Conservation (phyloP, 2,888 invertebrate species). For the Onchidella celtica region DNA sequence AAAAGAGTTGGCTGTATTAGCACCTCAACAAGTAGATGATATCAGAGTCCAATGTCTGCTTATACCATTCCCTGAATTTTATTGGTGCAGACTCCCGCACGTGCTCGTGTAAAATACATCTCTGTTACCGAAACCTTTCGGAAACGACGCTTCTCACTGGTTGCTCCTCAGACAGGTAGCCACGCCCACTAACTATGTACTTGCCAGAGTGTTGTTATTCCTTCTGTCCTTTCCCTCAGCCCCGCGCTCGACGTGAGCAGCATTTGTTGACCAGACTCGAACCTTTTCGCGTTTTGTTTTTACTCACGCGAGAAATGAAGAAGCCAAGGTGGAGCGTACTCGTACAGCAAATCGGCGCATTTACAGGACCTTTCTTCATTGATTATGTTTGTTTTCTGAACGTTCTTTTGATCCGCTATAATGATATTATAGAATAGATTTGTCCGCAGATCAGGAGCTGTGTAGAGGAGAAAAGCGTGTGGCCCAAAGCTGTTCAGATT, state of each 20-base stretch:
- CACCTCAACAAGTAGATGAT: not conserved
- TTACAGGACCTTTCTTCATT: slow-evolving; percentile 6
- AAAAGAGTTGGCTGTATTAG: too few relatives aligned
- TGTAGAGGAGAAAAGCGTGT: not conserved
- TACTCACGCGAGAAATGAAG: slow-evolving; percentile 2
- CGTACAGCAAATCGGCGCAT: not conserved
- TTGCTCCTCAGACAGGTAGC: slow-evolving; percentile 11
- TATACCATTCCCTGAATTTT: not conserved
- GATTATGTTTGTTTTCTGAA: not conserved
- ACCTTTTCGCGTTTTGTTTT: slow-evolving; percentile 7
- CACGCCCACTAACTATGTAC: not conserved
- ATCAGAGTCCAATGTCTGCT: not conserved
- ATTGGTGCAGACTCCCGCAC: not conserved
- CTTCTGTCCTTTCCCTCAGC: not conserved
- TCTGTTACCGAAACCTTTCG: not conserved
- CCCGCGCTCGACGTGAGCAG: not conserved
- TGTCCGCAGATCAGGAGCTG: not conserved
- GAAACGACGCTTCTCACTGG: slow-evolving; percentile 17
- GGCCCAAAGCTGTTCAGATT: not conserved
- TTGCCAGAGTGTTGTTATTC: too few relatives aligned
- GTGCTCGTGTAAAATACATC: slow-evolving; percentile 10
- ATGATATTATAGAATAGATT: not conserved
- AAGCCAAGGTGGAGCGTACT: not conserved
- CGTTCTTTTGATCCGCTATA: slow-evolving; percentile 3
- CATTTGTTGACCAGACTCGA: slow-evolving; percentile 14